Percentiles rank a stretch among this genome's conserved stretches.
These are phyloP conservation scores for Hesperophylax magnus DNA, from an alignment of 1,140 invertebrate species.

Conservation along the genomic window DNA sequence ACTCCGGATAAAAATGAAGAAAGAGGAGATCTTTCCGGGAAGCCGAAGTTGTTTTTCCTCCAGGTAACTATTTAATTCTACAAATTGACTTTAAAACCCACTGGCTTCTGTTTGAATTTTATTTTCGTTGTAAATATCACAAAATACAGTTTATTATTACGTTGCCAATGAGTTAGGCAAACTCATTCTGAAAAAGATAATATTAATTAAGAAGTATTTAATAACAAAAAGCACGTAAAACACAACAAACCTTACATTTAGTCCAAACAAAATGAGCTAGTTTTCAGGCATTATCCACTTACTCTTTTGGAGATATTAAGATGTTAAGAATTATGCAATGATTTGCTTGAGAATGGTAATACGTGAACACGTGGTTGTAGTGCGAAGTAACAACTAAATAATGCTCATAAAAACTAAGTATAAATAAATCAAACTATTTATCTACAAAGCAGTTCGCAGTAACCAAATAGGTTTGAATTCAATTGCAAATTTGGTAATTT, in stretches of 20 bases:
- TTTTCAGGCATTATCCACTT: background rate
- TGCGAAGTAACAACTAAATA: too few relatives aligned
- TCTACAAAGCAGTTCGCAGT: too few relatives aligned
- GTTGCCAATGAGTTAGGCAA: too few relatives aligned
- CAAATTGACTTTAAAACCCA: background rate
- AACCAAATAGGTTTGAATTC: too few relatives aligned
- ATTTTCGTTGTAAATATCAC: too few relatives aligned
- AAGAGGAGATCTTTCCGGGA: background rate
- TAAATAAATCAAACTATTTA: too few relatives aligned
- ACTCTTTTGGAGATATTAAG: background rate
- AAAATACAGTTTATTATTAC: too few relatives aligned
- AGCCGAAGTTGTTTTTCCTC: constrained; percentile 3
- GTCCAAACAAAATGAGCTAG: background rate
- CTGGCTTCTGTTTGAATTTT: background rate
- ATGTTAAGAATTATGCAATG: background rate
- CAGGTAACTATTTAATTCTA: background rate
- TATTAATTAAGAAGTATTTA: background rate
- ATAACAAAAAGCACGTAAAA: background rate
- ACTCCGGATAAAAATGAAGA: background rate
- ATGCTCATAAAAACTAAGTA: too few relatives aligned
- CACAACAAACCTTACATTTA: background rate
- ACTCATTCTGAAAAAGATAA: too few relatives aligned
- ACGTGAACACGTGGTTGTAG: too few relatives aligned
- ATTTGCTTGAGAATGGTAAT: too few relatives aligned
- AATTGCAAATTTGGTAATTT: too few relatives aligned